These are phyloP conservation scores for Lottia gigantea DNA, from an alignment of 2,888 invertebrate genomes.

Conservation along the genomic window DNA sequence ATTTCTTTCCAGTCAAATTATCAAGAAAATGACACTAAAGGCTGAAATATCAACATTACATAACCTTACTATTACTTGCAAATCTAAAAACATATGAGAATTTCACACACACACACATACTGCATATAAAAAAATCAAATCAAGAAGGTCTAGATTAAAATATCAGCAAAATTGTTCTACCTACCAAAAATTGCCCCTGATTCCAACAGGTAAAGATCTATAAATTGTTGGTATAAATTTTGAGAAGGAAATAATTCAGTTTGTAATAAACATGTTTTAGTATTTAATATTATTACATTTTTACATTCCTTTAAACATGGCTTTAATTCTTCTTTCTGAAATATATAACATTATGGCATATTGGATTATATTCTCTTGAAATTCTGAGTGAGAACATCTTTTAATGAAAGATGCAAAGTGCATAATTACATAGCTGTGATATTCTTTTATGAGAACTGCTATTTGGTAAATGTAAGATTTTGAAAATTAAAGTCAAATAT, in stretches of 20 bases:
- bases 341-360: background rate
- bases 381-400: too few species aligned
- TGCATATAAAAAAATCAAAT: too few species aligned
- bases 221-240: slow-evolving; percentile 49
- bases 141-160: too few species aligned
- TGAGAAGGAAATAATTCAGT: slow-evolving; percentile 52
- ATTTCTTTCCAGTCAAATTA: too few species aligned
- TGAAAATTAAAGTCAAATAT: too few species aligned
- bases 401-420: too few species aligned
- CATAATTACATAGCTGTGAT: slow-evolving; percentile 11
- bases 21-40: too few species aligned
- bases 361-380: background rate
- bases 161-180: background rate
- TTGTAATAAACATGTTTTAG: slow-evolving; percentile 57
- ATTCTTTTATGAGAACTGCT: background rate
- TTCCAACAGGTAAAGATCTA: slow-evolving; percentile 50
- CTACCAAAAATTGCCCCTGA: slow-evolving; percentile 40
- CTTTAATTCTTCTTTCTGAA: slow-evolving; percentile 29
- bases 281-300: slow-evolving; percentile 54
- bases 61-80: too few species aligned
- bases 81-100: too few species aligned
- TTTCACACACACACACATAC: too few species aligned
- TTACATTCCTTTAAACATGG: slow-evolving; percentile 37
- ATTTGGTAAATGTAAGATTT: too few species aligned
- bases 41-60: too few species aligned